These are phyloP conservation scores for Ethmia dodecea DNA, from an alignment of 2,888 invertebrate genomes.

Conservation along the genomic window DNA sequence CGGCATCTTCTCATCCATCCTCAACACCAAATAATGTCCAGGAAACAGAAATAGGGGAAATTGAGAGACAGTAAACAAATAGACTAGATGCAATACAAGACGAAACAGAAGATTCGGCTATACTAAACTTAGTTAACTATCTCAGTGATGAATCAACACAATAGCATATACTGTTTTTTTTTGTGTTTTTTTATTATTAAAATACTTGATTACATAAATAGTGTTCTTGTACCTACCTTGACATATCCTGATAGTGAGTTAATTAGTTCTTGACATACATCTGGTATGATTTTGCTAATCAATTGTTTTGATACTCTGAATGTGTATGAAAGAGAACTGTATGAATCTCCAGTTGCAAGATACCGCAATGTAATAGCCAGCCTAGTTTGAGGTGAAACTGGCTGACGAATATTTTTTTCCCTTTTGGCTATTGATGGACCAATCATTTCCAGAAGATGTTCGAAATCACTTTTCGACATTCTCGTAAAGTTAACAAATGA, in stretches of 20 bases:
- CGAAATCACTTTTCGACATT: conserved; percentile 25
- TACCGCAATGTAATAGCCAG: background rate
- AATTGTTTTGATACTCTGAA: no score
- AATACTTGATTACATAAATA: background rate
- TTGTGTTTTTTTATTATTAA: background rate
- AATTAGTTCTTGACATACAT: background rate
- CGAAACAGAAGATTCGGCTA: background rate
- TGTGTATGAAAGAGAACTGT: conserved; percentile 20
- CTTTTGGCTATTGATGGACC: conserved; percentile 4
- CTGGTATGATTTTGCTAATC: background rate
- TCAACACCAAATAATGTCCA: background rate
- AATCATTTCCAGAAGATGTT: conserved; percentile 22
- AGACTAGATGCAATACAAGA: background rate
- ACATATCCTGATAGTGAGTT: background rate
- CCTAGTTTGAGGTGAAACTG: conserved; percentile 16
- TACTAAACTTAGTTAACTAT: background rate
- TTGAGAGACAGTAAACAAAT: background rate
- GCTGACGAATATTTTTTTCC: conserved; percentile 24
- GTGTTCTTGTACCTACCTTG: background rate
- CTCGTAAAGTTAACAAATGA: conserved; percentile 24
- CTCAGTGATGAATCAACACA: background rate
- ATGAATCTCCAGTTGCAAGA: background rate
- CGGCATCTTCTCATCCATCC: background rate
- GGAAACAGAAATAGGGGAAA: background rate
- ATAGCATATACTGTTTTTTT: background rate